Conservation (phyloP, 2,797 vertebrate genomes). For the Denticeps clupeoides region DNA sequence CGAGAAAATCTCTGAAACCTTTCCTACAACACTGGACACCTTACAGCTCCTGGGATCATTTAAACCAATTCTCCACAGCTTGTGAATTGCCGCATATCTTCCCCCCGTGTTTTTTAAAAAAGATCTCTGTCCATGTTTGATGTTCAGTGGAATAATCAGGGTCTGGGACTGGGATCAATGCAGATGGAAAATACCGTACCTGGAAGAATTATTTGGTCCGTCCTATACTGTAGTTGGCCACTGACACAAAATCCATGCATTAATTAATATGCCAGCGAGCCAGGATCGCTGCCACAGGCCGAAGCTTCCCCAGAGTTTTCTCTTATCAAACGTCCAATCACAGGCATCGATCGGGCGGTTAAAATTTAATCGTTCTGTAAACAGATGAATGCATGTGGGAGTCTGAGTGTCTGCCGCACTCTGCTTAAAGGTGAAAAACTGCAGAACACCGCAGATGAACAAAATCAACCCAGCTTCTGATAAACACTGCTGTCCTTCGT, state of each 20-base stretch:
- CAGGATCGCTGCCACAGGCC: constrained; percentile 14
- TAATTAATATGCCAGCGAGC: constrained; percentile 32
- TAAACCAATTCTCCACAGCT: no score
- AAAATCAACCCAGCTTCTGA: no score
- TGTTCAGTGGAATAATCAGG: constrained; percentile 18
- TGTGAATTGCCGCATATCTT: no score
- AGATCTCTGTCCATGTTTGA: constrained; percentile 22
- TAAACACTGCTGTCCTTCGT: no score
- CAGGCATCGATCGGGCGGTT: constrained; percentile 29
- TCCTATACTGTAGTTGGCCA: constrained; percentile 11
- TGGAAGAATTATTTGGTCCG: constrained; percentile 27
- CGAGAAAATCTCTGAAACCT: no score
- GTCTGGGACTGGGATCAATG: constrained; percentile 23
- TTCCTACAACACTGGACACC: no score
- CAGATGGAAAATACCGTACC: constrained; percentile 31
- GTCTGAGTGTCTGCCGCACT: constrained; percentile 4
- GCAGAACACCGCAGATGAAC: background rate
- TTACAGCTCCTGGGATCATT: no score
- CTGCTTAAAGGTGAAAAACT: no score
- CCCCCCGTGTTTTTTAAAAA: no score
- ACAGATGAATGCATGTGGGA: constrained; percentile 23
- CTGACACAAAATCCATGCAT: constrained; percentile 35
- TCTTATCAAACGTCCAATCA: constrained; percentile 28
- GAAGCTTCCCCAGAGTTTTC: constrained; percentile 15
- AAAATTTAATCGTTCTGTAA: constrained; percentile 32